Evolutionary conservation across 2,888 invertebrate genomes (phyloP), one percentile per base, ranked within the genome.

Genomic region (Pardosa pseudoannulata): DNA sequence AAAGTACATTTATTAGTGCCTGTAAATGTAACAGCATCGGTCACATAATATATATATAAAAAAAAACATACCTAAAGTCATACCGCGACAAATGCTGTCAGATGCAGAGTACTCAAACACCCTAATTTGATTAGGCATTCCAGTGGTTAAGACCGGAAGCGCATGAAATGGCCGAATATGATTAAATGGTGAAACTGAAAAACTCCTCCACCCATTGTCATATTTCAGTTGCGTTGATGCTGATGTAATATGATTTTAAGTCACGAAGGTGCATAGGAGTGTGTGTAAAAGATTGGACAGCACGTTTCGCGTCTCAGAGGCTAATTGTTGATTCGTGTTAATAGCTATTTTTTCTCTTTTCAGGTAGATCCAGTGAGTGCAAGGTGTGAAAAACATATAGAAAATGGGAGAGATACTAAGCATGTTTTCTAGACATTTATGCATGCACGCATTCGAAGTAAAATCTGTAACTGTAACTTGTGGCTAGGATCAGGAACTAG

Each of bases 161-260:
- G 16, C 2, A 56, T 23, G 56, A 56, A 56, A 56, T 23, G 11
- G 23, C 56, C 19, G 16, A 2, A 2, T 1, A 56, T 56, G 56
- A 56, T 23, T 56, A 73, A 68, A 74, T 36, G 19, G 32, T 9
- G n/a, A 67, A 80, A 74, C 67, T 67, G 36, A 1, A 56, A 23
- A 46, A 46, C 23, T 23, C 23, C 23, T 11, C 56, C 73, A 32
- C 29, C 29, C 56, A 73, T 46, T 7, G 13, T 2, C 56, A 65
- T 13, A 29, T 28, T 50, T 16, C 31, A 36, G 32, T n/a, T 32
- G 56, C 67, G 74, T 36, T 36, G 36, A 36, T 36, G 5, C 6
- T 36, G 36, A 74, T 80, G 29, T 68, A 46, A 74, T 68, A 80
- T 16, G 74, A 1, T 16, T 5, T 23, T 1, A 23, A 28, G 39